Evolutionary conservation across 1,140 invertebrate species (phyloP).

Genomic region (Leucophenga varia): DNA sequence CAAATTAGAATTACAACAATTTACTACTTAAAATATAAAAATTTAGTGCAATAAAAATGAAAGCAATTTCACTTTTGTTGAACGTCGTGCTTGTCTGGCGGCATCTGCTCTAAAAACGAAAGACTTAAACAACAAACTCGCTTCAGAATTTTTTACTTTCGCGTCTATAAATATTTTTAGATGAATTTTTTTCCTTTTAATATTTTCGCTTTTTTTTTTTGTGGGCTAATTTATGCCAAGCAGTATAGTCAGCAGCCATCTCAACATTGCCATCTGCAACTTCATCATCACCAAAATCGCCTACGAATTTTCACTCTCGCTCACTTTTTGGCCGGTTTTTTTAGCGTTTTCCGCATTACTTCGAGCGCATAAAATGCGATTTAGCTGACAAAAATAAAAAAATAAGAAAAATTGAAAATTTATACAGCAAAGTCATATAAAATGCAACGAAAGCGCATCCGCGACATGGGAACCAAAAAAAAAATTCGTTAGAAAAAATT

Average conservation of each 20-base stretch:
- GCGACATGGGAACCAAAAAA: constrained; percentile 16
- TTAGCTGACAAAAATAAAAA: no score
- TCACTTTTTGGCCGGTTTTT: constrained; percentile 6
- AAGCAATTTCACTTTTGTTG: constrained; percentile 29
- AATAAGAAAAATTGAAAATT: no score
- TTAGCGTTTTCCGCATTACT: constrained; percentile 33
- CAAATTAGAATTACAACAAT: background rate
- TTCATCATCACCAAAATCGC: no score
- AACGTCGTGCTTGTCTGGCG: no score
- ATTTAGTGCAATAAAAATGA: background rate
- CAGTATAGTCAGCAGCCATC: no score
- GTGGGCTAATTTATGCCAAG: constrained; percentile 30
- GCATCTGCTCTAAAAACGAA: no score
- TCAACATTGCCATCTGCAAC: no score
- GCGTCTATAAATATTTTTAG: no score
- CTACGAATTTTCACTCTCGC: constrained; percentile 39
- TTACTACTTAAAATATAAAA: background rate
- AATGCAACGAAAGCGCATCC: constrained; percentile 19
- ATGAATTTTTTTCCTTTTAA: no score
- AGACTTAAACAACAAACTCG: constrained; percentile 12
- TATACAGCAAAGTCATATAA: no score
- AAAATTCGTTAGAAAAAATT: constrained; percentile 6
- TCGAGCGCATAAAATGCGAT: constrained; percentile 20
- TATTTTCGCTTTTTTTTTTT: constrained; percentile 26
- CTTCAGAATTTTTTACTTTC: constrained; percentile 16